phyloP scores from a whole-genome alignment of 35 echinoderm and acorn worm genomes.

The Apostichopus japonicus region DNA sequence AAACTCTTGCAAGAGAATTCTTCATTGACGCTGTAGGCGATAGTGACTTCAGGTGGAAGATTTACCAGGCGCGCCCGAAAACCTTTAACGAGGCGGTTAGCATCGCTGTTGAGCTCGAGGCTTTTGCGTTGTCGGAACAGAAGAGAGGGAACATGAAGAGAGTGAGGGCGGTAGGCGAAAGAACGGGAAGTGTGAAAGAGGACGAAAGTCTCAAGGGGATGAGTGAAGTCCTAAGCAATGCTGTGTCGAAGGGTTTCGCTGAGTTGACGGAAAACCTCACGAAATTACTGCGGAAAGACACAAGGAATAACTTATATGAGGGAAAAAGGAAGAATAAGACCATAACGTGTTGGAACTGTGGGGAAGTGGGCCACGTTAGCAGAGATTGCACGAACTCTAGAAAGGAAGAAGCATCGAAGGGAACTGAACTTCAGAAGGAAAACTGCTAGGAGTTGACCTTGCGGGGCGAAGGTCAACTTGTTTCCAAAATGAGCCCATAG shows the following conservation, averaged over 20 bases:
- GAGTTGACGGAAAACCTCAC: not conserved
- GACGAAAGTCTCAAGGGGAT: too few species aligned
- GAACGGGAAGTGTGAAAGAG: too few species aligned
- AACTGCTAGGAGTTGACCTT: not conserved
- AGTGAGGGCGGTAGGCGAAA: not conserved
- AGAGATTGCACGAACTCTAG: too few species aligned
- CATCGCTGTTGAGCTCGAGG: conserved; percentile 1
- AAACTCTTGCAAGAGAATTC: not conserved
- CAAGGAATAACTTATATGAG: not conserved
- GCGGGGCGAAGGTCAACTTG: not conserved
- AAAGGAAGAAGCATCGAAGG: too few species aligned
- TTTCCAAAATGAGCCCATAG: not conserved
- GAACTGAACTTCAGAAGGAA: not conserved
- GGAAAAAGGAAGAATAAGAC: not conserved
- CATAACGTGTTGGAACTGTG: conserved; percentile 27
- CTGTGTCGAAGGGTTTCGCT: conserved; percentile 19
- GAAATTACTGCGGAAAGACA: not conserved
- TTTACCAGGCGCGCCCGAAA: too few species aligned
- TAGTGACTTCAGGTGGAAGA: too few species aligned
- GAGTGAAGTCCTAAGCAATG: not conserved
- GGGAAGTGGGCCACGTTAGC: not conserved
- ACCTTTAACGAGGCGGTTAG: conserved; percentile 2
- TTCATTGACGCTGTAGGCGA: not conserved
- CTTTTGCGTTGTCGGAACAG: not conserved
- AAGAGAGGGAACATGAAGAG: not conserved